Conservation (phyloP, 2,888 invertebrate species). For the Scaptomyza reducta region DNA sequence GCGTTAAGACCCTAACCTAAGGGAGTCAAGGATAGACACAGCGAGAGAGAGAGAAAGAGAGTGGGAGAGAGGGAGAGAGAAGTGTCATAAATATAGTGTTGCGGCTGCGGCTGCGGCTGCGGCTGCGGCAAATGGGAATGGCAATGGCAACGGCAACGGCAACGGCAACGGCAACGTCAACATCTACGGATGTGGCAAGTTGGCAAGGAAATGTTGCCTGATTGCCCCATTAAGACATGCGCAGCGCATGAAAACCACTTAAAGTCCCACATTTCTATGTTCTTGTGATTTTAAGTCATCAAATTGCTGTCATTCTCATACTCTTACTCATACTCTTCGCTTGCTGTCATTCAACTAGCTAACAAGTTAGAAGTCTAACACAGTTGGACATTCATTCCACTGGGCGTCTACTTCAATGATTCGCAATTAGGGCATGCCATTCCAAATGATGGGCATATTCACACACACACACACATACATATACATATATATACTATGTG, state of each 20-base stretch:
- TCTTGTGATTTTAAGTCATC: slow-evolving; percentile 41
- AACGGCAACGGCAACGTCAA: not conserved
- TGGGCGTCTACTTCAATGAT: not conserved
- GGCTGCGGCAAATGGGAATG: not conserved
- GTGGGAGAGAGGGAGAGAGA: not conserved
- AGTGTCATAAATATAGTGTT: slow-evolving; percentile 51
- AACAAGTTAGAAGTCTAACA: not conserved
- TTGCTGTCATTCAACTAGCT: slow-evolving; percentile 1
- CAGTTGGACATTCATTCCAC: slow-evolving; percentile 6
- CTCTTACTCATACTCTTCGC: not conserved
- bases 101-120: slow-evolving; percentile 4
- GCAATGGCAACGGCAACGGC: not conserved
- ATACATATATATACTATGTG: not conserved
- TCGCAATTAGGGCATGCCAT: slow-evolving; percentile 7
- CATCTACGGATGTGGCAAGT: slow-evolving; percentile 47
- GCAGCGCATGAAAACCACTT: slow-evolving; percentile 38
- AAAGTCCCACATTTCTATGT: slow-evolving; percentile 36
- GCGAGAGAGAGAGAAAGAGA: not conserved
- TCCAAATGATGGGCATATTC: slow-evolving; percentile 5
- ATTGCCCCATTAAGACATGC: slow-evolving; percentile 53
- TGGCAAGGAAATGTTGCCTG: slow-evolving; percentile 55
- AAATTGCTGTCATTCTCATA: slow-evolving; percentile 20
- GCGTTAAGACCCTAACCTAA: slow-evolving; percentile 6
- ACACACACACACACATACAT: too few relatives aligned
- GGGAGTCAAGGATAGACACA: not conserved